These are phyloP conservation scores for Vimba vimba DNA, from an alignment of 2,113 vertebrate genomes.

Conservation along the genomic window DNA sequence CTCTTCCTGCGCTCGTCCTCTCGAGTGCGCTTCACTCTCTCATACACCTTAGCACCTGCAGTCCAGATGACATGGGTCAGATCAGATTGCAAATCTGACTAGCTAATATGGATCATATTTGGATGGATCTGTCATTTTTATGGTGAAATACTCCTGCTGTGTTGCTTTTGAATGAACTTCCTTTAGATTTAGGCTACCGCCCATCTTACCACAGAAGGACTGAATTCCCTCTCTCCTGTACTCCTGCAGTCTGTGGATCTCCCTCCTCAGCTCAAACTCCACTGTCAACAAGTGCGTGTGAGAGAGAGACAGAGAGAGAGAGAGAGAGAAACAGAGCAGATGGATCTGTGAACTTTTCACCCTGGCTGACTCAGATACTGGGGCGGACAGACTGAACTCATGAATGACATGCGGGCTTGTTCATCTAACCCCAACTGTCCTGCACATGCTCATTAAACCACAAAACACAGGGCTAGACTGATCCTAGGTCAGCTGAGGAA, in stretches of 20 bases:
- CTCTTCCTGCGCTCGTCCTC: slow-evolving; percentile 93
- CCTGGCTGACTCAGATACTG: slow-evolving; percentile 7
- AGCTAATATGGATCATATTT: neutral
- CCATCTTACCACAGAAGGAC: slow-evolving; percentile 94
- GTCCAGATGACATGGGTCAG: neutral
- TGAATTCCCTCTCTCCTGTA: slow-evolving; percentile 93
- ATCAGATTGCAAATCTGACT: neutral
- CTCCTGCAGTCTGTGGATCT: slow-evolving; percentile 92
- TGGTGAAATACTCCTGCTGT: neutral
- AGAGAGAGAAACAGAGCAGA: neutral
- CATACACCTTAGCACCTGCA: slow-evolving; percentile 92
- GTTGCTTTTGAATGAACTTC: neutral
- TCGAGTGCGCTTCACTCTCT: slow-evolving; percentile 85
- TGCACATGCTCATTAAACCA: neutral
- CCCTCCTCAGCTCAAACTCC: slow-evolving; percentile 94
- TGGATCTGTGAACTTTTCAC: slow-evolving; percentile 45
- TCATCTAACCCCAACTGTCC: neutral
- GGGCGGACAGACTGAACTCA: neutral
- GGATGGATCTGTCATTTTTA: neutral
- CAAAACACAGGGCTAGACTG: neutral
- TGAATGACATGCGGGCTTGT: neutral
- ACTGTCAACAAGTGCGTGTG: slow-evolving; percentile 72
- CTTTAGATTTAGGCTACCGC: neutral
- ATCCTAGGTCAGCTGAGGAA: neutral
- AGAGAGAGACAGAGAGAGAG: neutral